These are phyloP conservation scores for Cheilosia vernalis DNA, from an alignment of 2,888 invertebrate species.

Conservation along the genomic window DNA sequence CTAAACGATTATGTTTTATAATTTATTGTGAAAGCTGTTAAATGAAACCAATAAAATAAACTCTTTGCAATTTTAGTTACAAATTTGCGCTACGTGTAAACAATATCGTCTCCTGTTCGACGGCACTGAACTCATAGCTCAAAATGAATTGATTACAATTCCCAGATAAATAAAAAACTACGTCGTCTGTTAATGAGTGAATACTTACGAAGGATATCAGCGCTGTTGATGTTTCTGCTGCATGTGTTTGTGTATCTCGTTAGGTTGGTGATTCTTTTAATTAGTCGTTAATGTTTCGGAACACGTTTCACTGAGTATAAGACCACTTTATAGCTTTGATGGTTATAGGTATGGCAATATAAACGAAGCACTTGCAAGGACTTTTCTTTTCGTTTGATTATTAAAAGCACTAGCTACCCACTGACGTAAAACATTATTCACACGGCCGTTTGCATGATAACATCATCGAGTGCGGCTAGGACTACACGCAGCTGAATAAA, in stretches of 20 bases:
- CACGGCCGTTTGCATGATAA: constrained; percentile 55
- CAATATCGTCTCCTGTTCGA: no score
- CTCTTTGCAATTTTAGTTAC: no score
- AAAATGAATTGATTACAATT: neutral
- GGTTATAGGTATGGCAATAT: neutral
- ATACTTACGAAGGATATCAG: constrained; percentile 34
- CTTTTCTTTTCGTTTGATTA: neutral
- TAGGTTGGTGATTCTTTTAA: constrained; percentile 9
- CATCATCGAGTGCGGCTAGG: constrained; percentile 47
- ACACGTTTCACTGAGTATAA: constrained; percentile 2
- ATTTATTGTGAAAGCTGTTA: no score
- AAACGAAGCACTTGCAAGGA: constrained; percentile 3
- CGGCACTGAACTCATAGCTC: constrained; percentile 6
- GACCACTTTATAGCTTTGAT: constrained; percentile 23
- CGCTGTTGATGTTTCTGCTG: constrained; percentile 2
- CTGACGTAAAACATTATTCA: constrained; percentile 34
- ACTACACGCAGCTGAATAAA: constrained; percentile 57
- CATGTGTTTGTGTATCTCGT: neutral
- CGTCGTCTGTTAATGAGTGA: constrained; percentile 13
- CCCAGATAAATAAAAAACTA: constrained; percentile 12
- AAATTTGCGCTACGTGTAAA: no score
- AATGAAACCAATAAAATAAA: no score
- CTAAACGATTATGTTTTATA: no score
- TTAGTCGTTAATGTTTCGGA: constrained; percentile 2
- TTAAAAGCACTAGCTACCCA: constrained; percentile 13